A percentile compares a stretch with the other conserved stretches of the same genome.
Evolutionary conservation across 1,140 invertebrate genomes (phyloP).

Genomic region (Bicyclus anynana): DNA sequence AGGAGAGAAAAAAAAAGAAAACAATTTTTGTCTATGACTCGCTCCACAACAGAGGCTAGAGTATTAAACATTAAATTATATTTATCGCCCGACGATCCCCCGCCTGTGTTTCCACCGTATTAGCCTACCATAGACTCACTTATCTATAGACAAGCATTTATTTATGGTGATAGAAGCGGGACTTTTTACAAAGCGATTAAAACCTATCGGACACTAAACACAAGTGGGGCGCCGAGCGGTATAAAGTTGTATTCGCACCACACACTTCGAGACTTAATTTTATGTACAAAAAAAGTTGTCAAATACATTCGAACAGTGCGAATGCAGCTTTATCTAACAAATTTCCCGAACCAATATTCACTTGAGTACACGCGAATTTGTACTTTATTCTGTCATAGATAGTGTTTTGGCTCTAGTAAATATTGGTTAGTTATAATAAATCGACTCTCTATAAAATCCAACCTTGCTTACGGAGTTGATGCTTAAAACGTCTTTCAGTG

Average conservation of each 20-base stretch:
- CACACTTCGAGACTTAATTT: constrained; percentile 33
- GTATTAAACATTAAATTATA: constrained; percentile 36
- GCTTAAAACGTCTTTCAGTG: constrained; percentile 14
- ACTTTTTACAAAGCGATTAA: constrained; percentile 41
- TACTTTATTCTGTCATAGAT: not conserved
- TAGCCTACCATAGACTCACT: constrained; percentile 9
- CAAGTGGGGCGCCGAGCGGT: constrained; percentile 32
- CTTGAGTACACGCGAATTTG: not conserved
- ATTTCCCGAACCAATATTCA: constrained; percentile 2
- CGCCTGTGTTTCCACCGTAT: constrained; percentile 28
- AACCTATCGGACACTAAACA: constrained; percentile 48
- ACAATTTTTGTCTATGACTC: constrained; percentile 18
- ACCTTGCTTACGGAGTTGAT: constrained; percentile 19
- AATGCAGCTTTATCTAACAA: constrained; percentile 17
- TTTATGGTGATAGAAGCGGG: constrained; percentile 26
- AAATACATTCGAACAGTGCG: constrained; percentile 20
- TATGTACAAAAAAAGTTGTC: constrained; percentile 43
- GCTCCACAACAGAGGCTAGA: constrained; percentile 32
- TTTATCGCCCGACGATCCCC: constrained; percentile 18
- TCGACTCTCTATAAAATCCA: constrained; percentile 2
- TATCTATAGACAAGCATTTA: constrained; percentile 11
- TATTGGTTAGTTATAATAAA: constrained; percentile 1
- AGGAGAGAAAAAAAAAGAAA: not conserved
- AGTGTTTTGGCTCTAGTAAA: not conserved
- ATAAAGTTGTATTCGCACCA: constrained; percentile 19